These are phyloP conservation scores for Pavo muticus DNA, from an alignment of 2,113 vertebrate genomes.

Conservation along the genomic window DNA sequence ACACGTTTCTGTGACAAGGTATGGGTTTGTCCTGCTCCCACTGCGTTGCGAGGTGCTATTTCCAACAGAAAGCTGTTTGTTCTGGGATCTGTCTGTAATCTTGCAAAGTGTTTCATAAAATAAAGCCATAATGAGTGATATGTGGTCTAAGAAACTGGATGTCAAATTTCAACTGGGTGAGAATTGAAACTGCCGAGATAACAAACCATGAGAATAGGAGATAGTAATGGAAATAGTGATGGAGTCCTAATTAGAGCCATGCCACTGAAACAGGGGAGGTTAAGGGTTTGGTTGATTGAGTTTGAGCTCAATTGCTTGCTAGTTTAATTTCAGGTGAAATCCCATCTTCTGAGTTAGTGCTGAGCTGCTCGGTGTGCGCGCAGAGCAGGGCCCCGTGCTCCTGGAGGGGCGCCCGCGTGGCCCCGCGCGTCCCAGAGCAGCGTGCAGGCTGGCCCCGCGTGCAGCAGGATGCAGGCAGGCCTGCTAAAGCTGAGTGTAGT, in stretches of 20 bases:
- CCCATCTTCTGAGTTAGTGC: slow-evolving; percentile 62
- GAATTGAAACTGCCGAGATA: slow-evolving; percentile 59
- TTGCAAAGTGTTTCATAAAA: slow-evolving; percentile 36
- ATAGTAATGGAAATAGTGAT: slow-evolving; percentile 70
- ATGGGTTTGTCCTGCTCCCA: neutral
- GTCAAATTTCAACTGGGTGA: slow-evolving; percentile 53
- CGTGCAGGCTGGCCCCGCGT: neutral
- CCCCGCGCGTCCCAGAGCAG: neutral
- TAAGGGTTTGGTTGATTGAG: slow-evolving; percentile 75
- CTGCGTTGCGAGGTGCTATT: neutral
- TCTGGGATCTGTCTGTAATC: neutral
- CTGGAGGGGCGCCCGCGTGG: neutral
- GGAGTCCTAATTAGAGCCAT: slow-evolving; percentile 68
- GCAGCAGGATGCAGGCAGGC: neutral
- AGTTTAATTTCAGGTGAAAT: slow-evolving; percentile 76
- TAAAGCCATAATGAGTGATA: slow-evolving; percentile 49
- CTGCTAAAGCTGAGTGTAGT: slow-evolving; percentile 12
- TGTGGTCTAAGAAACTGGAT: slow-evolving; percentile 58
- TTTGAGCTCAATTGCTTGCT: slow-evolving; percentile 73
- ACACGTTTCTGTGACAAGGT: neutral
- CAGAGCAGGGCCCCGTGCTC: slow-evolving; percentile 45
- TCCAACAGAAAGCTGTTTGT: neutral
- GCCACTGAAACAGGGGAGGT: slow-evolving; percentile 70
- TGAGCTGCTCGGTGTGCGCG: slow-evolving; percentile 23
- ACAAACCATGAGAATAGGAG: slow-evolving; percentile 64